phyloP scores from a whole-genome alignment of 2,797 vertebrate species.

The Hoplostethus atlanticus region DNA sequence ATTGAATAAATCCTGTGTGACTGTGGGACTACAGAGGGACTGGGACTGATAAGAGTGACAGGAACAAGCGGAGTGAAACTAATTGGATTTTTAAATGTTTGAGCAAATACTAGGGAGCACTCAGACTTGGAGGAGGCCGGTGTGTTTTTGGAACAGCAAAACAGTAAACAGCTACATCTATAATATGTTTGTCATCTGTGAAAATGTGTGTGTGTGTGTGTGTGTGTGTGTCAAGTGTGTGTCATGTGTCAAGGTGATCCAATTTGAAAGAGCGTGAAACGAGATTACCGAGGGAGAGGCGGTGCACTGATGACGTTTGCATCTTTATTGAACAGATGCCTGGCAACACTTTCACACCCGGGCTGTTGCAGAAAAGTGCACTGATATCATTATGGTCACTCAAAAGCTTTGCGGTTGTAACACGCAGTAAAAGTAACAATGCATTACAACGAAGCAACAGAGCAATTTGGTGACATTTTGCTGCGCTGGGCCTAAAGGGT shows the following conservation, averaged over 20 bases:
- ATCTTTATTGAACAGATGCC: constrained; percentile 66
- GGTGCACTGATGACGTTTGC: constrained; percentile 52
- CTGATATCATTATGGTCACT: constrained; percentile 45
- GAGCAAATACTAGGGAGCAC: constrained; percentile 49
- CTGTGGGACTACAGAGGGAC: constrained; percentile 46
- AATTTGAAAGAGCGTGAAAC: constrained; percentile 64
- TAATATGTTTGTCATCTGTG: neutral
- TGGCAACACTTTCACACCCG: constrained; percentile 57
- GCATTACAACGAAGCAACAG: constrained; percentile 18
- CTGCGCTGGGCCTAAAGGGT: constrained; percentile 10
- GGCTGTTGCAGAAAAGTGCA: constrained; percentile 34
- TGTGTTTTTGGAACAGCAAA: constrained; percentile 13
- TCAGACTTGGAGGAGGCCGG: constrained; percentile 18
- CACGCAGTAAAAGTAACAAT: constrained; percentile 32
- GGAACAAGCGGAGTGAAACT: constrained; percentile 56
- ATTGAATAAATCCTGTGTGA: constrained; percentile 74
- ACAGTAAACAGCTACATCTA: neutral
- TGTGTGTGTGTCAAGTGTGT: constrained; percentile 27
- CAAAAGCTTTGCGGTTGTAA: constrained; percentile 29
- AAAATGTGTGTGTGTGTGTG: constrained; percentile 26
- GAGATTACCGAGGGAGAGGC: constrained; percentile 49
- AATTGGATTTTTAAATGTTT: constrained; percentile 74
- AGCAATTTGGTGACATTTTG: constrained; percentile 30
- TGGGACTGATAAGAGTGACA: constrained; percentile 69
- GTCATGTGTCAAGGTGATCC: constrained; percentile 48